A percentile compares a stretch with the other conserved stretches of the same genome.
Conservation (phyloP, 2,113 vertebrate genomes). For the Chrysemys picta region DNA sequence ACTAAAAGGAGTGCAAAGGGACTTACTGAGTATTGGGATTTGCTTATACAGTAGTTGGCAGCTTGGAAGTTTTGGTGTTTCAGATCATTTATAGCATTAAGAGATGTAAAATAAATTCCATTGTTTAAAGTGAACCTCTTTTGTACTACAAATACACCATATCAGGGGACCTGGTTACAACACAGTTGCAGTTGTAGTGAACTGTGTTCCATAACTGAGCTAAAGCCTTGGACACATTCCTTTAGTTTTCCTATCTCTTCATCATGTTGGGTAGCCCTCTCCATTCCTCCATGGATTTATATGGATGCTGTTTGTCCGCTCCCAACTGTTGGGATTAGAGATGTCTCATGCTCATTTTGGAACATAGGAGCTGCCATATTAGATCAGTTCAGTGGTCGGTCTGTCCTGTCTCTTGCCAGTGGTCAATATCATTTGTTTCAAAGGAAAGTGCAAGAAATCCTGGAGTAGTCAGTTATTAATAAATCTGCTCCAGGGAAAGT, state of each 20-base stretch:
- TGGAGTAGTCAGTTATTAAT: background rate
- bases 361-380: background rate
- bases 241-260: background rate
- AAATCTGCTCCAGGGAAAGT: background rate
- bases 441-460: background rate
- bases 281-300: background rate
- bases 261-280: background rate
- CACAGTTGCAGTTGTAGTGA: background rate
- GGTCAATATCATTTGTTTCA: background rate
- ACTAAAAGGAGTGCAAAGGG: background rate
- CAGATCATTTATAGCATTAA: background rate
- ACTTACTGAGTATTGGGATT: background rate
- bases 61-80: background rate
- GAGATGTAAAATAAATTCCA: background rate
- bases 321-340: background rate
- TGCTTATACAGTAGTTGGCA: background rate
- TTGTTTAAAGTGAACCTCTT: background rate
- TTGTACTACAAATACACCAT: background rate
- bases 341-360: background rate
- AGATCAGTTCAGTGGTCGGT: background rate
- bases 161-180: background rate
- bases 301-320: background rate
- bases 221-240: background rate
- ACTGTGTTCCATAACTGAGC: background rate
- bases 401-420: background rate